These are phyloP conservation scores for Sussaba pulchella DNA, from an alignment of 2,888 invertebrate genomes.

Conservation along the genomic window DNA sequence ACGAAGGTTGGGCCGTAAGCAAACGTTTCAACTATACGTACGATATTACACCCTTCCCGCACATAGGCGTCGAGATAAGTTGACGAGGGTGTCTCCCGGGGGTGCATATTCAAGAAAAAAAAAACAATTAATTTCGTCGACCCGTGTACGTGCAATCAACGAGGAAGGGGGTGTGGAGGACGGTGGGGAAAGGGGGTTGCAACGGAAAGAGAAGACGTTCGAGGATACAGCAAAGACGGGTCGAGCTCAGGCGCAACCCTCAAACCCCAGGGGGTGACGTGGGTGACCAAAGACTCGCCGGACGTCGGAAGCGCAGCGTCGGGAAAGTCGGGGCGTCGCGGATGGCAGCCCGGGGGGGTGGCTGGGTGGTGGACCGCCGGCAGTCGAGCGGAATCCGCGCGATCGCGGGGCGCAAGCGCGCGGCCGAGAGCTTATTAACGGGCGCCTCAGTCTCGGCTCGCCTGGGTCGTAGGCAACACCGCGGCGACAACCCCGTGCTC, in stretches of 20 bases:
- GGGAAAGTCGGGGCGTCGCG: slow-evolving; percentile 34
- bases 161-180: too few species aligned
- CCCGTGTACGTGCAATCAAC: slow-evolving; percentile 53
- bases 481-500: slow-evolving; percentile 59
- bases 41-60: too few species aligned
- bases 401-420: slow-evolving; percentile 67
- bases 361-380: slow-evolving; percentile 71
- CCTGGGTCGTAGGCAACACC: slow-evolving; percentile 81
- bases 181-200: too few species aligned
- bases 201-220: slow-evolving; percentile 14
- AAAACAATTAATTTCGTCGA: slow-evolving; percentile 73
- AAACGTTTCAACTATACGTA: neutral
- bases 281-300: slow-evolving; percentile 26
- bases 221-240: neutral
- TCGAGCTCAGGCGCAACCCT: too few species aligned
- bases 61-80: neutral
- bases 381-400: slow-evolving; percentile 69
- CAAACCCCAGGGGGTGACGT: too few species aligned
- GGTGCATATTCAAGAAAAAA: neutral
- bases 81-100: neutral
- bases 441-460: slow-evolving; percentile 82
- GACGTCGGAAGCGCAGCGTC: slow-evolving; percentile 5
- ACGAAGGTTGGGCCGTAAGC: neutral
- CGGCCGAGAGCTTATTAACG: slow-evolving; percentile 76
- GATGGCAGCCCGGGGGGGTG: slow-evolving; percentile 50